A percentile compares a stretch with the other conserved stretches of the same genome.
Conservation (phyloP, 2,113 vertebrate genomes). For the Microcebus murinus region DNA sequence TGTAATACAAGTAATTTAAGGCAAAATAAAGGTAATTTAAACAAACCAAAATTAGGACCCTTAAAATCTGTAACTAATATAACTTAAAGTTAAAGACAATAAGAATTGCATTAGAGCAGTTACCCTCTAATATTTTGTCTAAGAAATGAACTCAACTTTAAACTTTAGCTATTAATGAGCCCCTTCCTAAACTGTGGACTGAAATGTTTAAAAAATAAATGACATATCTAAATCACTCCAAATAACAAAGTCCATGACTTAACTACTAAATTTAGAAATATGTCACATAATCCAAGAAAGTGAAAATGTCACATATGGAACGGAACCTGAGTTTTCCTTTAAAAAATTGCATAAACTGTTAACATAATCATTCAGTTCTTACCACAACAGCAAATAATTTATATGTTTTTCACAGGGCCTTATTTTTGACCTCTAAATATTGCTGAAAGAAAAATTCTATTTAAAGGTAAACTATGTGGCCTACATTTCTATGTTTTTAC, state of each 20-base stretch:
- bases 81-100: neutral
- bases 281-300: neutral
- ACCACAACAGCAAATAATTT: neutral
- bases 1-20: neutral
- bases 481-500: neutral
- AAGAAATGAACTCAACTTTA: neutral
- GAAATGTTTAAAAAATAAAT: neutral
- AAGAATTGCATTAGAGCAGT: neutral
- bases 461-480: neutral
- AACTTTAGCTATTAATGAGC: neutral
- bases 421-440: neutral
- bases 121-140: neutral
- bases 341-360: neutral
- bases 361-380: neutral
- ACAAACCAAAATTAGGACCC: neutral
- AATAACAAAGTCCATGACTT: neutral
- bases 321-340: neutral
- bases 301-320: neutral
- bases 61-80: neutral
- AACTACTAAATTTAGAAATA: neutral
- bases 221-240: neutral
- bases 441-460: neutral
- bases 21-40: neutral
- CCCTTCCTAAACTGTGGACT: neutral
- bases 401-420: neutral